Percentiles rank a stretch among this genome's conserved stretches.
Conservation (phyloP, 2,113 vertebrate genomes). For the Plecotus auritus region DNA sequence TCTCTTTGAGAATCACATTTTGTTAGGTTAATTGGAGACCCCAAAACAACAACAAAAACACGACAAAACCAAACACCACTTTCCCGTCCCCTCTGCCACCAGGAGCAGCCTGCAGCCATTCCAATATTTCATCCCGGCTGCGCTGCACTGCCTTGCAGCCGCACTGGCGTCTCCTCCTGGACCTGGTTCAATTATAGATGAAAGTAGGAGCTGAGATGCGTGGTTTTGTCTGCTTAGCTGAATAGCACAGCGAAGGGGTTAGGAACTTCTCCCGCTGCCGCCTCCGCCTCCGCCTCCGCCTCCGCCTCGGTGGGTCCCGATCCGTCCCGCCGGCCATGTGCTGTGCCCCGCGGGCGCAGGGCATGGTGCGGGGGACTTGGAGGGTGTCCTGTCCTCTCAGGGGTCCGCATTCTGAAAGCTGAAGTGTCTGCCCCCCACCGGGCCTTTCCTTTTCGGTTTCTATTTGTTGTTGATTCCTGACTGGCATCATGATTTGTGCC, state of each 20-base stretch:
- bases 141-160: conserved; percentile 83
- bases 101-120: conserved; percentile 85
- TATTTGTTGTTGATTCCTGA: neutral
- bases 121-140: conserved; percentile 86
- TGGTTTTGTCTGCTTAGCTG: conserved; percentile 89
- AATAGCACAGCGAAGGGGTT: conserved; percentile 82
- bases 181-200: conserved; percentile 87
- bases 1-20: conserved; percentile 65
- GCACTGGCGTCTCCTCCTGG: conserved; percentile 84
- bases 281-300: conserved; percentile 67
- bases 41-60: neutral
- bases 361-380: neutral
- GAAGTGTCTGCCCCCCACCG: neutral
- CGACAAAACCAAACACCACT: conserved; percentile 57
- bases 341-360: neutral
- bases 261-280: conserved; percentile 81
- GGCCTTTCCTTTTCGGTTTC: neutral
- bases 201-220: conserved; percentile 86
- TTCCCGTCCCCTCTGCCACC: conserved; percentile 63
- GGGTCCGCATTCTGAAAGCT: neutral
- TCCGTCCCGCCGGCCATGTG: conserved; percentile 10
- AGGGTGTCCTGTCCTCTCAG: neutral
- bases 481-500: neutral
- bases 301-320: conserved; percentile 23
- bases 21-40: conserved; percentile 71